Conservation (phyloP, 2,797 vertebrate genomes). For the Anguilla megastoma region DNA sequence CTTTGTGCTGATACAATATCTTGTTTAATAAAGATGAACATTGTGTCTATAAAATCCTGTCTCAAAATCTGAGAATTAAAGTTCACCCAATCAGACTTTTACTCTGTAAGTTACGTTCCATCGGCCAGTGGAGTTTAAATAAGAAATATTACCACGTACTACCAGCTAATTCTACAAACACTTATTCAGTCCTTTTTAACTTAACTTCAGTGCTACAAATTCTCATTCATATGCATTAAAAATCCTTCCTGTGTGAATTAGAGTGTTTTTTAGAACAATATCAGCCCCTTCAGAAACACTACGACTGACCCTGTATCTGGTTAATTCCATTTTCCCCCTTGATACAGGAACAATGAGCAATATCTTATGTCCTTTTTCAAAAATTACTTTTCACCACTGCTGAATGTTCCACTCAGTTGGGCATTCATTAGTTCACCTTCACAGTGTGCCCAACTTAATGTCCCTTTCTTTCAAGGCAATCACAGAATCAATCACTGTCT, state of each 20-base stretch:
- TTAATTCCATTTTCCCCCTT: constrained; percentile 66
- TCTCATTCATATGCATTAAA: constrained; percentile 76
- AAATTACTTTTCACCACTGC: constrained; percentile 57
- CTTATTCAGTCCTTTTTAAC: neutral
- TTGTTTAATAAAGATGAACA: neutral
- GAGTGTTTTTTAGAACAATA: constrained; percentile 37
- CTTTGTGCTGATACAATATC: neutral
- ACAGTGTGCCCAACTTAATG: constrained; percentile 56
- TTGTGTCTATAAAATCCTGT: neutral
- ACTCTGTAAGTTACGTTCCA: neutral
- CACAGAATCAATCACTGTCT: constrained; percentile 73
- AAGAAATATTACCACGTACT: neutral
- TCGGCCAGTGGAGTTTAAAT: neutral
- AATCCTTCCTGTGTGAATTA: constrained; percentile 71
- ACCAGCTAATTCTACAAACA: neutral
- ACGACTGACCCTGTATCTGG: constrained; percentile 58
- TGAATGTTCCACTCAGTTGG: constrained; percentile 53
- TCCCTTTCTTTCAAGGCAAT: constrained; percentile 67
- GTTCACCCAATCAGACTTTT: neutral
- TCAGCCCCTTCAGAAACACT: neutral
- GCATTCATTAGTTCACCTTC: constrained; percentile 55
- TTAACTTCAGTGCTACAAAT: constrained; percentile 65
- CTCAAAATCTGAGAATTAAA: neutral
- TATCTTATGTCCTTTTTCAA: constrained; percentile 59
- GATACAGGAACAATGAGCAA: constrained; percentile 60